Evolutionary conservation across 2,797 vertebrate species (phyloP).

Genomic region (Lepus oiostolus): DNA sequence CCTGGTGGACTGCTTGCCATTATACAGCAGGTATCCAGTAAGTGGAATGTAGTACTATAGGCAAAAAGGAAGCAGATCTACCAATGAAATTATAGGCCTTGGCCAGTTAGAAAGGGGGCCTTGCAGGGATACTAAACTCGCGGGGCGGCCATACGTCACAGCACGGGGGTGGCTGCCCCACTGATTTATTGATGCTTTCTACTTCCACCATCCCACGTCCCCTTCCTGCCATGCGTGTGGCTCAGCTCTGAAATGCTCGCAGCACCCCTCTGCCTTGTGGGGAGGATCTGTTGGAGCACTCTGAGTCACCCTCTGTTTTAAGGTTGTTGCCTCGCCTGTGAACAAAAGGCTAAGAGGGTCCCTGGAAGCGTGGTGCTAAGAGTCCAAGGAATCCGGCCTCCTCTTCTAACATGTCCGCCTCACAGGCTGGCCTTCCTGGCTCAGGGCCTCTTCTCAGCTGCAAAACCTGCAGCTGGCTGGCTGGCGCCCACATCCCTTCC

Average conservation of each 20-base stretch:
- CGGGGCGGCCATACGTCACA: background rate
- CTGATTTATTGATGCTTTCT: background rate
- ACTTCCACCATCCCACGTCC: background rate
- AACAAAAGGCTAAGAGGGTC: background rate
- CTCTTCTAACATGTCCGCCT: background rate
- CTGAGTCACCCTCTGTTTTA: background rate
- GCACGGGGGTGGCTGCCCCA: background rate
- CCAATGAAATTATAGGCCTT: background rate
- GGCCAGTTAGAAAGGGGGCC: constrained; percentile 25
- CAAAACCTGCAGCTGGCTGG: background rate
- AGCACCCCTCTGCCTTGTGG: background rate
- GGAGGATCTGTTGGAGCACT: background rate
- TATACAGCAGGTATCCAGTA: background rate
- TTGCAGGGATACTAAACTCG: background rate
- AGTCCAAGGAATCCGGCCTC: background rate
- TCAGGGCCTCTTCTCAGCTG: background rate
- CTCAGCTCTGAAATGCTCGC: background rate
- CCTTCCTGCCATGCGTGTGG: too few relatives aligned
- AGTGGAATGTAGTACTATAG: background rate
- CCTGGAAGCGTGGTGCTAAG: too few relatives aligned
- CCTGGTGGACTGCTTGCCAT: background rate
- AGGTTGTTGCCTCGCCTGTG: background rate
- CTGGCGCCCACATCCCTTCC: background rate
- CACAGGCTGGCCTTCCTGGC: background rate
- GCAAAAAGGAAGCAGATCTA: constrained; percentile 7